Percentiles rank a stretch among this genome's conserved stretches.
Conservation (phyloP, 2,113 vertebrate genomes). For the Eptatretus burgeri region DNA sequence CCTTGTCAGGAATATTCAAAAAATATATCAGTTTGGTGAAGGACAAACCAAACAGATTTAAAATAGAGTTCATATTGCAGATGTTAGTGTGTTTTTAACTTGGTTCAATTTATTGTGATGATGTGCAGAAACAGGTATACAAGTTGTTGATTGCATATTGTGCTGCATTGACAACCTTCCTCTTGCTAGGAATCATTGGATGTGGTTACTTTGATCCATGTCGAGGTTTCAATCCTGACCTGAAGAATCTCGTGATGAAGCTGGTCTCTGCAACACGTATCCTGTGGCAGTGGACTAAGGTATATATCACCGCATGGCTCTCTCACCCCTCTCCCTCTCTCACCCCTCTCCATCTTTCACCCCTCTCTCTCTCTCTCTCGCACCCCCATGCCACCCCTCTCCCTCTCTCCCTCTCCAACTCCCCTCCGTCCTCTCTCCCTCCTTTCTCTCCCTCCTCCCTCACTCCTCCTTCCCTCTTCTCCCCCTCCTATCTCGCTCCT, state of each 20-base stretch:
- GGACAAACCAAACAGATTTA: too few species aligned
- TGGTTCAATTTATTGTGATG: too few species aligned
- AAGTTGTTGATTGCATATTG: too few species aligned
- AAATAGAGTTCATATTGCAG: too few species aligned
- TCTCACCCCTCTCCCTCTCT: not conserved
- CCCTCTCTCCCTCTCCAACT: too few species aligned
- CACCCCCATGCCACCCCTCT: not conserved
- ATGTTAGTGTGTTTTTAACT: too few species aligned
- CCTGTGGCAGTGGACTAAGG: conserved; percentile 35
- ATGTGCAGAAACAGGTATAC: too few species aligned
- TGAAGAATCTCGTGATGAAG: conserved; percentile 21
- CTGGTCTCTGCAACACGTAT: conserved; percentile 27
- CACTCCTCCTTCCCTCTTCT: not conserved
- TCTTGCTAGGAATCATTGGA: too few species aligned
- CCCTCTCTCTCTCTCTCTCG: not conserved
- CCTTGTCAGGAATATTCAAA: too few species aligned
- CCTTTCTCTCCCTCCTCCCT: not conserved
- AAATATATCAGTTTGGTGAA: too few species aligned
- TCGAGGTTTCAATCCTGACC: conserved; percentile 18
- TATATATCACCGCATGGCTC: conserved; percentile 19
- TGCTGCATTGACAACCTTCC: too few species aligned
- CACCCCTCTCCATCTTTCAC: not conserved
- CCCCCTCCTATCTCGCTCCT: not conserved
- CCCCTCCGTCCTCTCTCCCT: not conserved
- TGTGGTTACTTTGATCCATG: conserved; percentile 33